phyloP scores from a whole-genome alignment of 2,113 vertebrate species.

The Candoia aspera region DNA sequence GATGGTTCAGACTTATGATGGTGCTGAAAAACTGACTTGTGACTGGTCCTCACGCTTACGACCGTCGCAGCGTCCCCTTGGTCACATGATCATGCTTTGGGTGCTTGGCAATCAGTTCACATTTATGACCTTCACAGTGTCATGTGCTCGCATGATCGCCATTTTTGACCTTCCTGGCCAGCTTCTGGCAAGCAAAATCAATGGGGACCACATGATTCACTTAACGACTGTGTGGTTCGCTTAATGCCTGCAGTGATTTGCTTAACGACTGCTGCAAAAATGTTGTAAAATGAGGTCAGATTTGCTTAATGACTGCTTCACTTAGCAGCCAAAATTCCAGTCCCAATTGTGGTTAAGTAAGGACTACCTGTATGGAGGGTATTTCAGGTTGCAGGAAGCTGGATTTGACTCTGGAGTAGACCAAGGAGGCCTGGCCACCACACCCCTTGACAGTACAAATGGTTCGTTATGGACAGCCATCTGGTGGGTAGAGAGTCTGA shows the following conservation, averaged over 20 bases:
- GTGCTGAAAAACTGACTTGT: too few species aligned
- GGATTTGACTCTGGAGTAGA: neutral
- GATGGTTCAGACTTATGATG: too few species aligned
- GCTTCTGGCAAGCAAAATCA: neutral
- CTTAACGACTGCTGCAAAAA: neutral
- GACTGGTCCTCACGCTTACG: too few species aligned
- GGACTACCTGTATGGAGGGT: too few species aligned
- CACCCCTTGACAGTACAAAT: neutral
- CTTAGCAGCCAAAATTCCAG: neutral
- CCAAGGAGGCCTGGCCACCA: too few species aligned
- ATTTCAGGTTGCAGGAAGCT: neutral
- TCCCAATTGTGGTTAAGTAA: neutral
- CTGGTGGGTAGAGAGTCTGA: neutral
- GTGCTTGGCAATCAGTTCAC: neutral
- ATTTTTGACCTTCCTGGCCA: neutral
- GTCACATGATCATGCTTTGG: too few species aligned
- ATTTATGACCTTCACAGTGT: neutral
- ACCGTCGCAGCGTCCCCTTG: too few species aligned
- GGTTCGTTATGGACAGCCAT: neutral
- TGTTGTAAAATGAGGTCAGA: neutral
- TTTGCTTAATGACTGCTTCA: neutral
- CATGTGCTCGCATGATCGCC: neutral
- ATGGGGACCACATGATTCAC: too few species aligned
- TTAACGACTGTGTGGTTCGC: too few species aligned
- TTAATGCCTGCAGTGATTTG: neutral